Percentiles rank a stretch among this genome's conserved stretches.
These are phyloP conservation scores for Cistogaster globosa DNA, from an alignment of 2,888 invertebrate genomes.

Conservation along the genomic window DNA sequence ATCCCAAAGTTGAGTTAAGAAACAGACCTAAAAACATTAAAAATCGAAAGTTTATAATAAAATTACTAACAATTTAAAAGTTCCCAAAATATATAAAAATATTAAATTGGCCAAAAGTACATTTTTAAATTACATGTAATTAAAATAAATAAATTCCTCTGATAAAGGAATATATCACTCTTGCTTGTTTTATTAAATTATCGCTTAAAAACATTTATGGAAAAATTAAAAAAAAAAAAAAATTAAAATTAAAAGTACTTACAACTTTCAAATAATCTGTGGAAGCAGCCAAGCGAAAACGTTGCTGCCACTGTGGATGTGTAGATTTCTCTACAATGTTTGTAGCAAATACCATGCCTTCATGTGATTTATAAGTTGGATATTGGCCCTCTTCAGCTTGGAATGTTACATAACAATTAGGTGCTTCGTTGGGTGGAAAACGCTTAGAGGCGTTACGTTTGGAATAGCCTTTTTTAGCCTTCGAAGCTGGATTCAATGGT, in stretches of 20 bases:
- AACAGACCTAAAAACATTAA: too few species aligned
- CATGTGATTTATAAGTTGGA: constrained; percentile 79
- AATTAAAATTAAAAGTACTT: constrained; percentile 75
- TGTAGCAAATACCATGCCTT: constrained; percentile 83
- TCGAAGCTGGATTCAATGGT: constrained; percentile 81
- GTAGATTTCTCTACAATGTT: constrained; percentile 84
- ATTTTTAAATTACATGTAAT: too few species aligned
- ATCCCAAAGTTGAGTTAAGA: too few species aligned
- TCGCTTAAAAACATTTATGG: too few species aligned
- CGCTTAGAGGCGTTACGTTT: constrained; percentile 78
- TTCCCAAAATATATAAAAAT: too few species aligned
- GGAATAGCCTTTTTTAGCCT: constrained; percentile 75
- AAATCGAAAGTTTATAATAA: too few species aligned
- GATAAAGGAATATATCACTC: too few species aligned
- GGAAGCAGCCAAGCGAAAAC: constrained; percentile 83
- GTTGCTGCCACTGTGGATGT: constrained; percentile 85
- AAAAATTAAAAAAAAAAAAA: too few species aligned
- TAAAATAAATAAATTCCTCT: too few species aligned
- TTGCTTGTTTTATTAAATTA: too few species aligned
- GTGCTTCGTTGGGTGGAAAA: constrained; percentile 83
- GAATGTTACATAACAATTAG: constrained; percentile 86
- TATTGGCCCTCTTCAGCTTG: constrained; percentile 82
- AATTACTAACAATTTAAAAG: too few species aligned
- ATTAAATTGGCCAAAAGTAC: too few species aligned
- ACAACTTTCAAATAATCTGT: constrained; percentile 84